Conservation (phyloP, 2,113 vertebrate genomes). For the Pseudorhombus dupliciocellatus region DNA sequence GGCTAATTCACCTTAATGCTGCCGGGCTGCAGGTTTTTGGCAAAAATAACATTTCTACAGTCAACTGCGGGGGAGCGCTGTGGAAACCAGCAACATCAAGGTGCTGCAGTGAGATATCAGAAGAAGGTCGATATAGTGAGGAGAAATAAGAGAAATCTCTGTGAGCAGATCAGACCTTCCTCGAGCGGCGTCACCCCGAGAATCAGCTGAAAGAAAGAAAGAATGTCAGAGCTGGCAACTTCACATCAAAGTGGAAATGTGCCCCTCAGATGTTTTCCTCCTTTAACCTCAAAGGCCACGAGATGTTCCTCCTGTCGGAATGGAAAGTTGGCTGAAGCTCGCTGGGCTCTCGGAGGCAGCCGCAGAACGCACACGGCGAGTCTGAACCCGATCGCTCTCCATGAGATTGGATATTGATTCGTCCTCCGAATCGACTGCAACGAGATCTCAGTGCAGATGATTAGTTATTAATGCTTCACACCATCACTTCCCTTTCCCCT, state of each 20-base stretch:
- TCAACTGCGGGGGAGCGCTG: slow-evolving; percentile 40
- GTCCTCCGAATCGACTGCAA: slow-evolving; percentile 37
- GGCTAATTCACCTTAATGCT: too few species aligned
- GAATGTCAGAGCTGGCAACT: slow-evolving; percentile 66
- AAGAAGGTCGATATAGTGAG: slow-evolving; percentile 44
- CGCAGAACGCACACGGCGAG: slow-evolving; percentile 27
- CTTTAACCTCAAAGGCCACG: slow-evolving; percentile 55
- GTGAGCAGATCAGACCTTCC: slow-evolving; percentile 59
- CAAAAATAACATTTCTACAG: background rate
- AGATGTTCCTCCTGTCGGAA: slow-evolving; percentile 29
- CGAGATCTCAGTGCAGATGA: slow-evolving; percentile 43
- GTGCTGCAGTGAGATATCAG: slow-evolving; percentile 66
- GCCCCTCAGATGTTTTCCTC: slow-evolving; percentile 55
- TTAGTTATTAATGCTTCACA: slow-evolving; percentile 40
- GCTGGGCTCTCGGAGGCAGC: slow-evolving; percentile 1
- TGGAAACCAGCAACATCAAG: slow-evolving; percentile 57
- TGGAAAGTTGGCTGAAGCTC: slow-evolving; percentile 14
- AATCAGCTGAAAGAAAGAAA: slow-evolving; percentile 63
- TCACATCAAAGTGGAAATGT: slow-evolving; percentile 67
- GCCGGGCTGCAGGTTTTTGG: too few species aligned
- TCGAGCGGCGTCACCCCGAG: slow-evolving; percentile 57
- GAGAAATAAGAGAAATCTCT: slow-evolving; percentile 53
- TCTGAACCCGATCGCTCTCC: slow-evolving; percentile 58
- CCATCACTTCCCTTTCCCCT: slow-evolving; percentile 14
- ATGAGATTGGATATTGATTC: slow-evolving; percentile 68